Evolutionary conservation across 2,888 invertebrate species (phyloP).

Genomic region (Platycheirus rosarum): DNA sequence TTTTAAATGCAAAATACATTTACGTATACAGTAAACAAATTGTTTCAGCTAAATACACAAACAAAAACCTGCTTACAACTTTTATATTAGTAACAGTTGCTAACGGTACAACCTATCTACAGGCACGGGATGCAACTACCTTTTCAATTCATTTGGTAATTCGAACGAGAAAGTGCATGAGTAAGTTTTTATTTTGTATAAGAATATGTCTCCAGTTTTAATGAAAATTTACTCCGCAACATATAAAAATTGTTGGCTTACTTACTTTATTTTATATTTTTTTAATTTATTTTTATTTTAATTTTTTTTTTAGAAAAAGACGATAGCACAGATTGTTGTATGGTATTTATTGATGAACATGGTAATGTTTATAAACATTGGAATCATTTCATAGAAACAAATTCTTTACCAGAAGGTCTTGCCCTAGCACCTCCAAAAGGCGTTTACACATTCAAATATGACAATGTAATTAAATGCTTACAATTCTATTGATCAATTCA

Average conservation of each 20-base stretch:
- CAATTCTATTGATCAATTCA: neutral
- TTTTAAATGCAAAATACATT: neutral
- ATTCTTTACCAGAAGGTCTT: slow-evolving; percentile 82
- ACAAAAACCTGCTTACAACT: slow-evolving; percentile 77
- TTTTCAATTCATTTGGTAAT: slow-evolving; percentile 79
- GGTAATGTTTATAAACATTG: slow-evolving; percentile 83
- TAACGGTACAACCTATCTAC: slow-evolving; percentile 63
- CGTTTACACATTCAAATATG: slow-evolving; percentile 76
- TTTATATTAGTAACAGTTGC: slow-evolving; percentile 80
- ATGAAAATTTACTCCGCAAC: too few relatives aligned
- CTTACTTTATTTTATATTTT: too few relatives aligned
- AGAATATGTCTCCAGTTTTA: too few relatives aligned
- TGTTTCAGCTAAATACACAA: slow-evolving; percentile 79
- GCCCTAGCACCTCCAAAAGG: slow-evolving; percentile 83
- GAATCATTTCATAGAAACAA: slow-evolving; percentile 81
- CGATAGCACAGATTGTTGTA: slow-evolving; percentile 78
- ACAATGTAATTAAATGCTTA: slow-evolving; percentile 44
- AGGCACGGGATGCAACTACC: slow-evolving; percentile 67
- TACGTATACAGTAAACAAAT: neutral
- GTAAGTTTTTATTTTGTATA: slow-evolving; percentile 74
- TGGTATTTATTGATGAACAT: slow-evolving; percentile 80
- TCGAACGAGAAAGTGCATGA: slow-evolving; percentile 79
- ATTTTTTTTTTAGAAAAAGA: slow-evolving; percentile 54
- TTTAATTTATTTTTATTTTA: too few relatives aligned
- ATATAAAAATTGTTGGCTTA: too few relatives aligned